Evolutionary conservation across 2,888 invertebrate genomes (phyloP), one percentile per base, ranked within the genome.

Genomic region (Drosophila phalerata): DNA sequence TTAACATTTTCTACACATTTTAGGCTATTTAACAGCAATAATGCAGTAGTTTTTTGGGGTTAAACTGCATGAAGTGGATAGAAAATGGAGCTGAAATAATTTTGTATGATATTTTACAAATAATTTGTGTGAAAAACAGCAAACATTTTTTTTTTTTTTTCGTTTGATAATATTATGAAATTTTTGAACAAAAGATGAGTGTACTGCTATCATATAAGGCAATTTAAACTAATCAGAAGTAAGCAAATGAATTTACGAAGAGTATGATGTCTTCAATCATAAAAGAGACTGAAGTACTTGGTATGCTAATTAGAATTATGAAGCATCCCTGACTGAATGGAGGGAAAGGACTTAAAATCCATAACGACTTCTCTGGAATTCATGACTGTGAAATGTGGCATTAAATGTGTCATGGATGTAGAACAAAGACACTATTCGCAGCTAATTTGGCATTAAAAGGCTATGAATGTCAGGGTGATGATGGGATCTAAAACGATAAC

Each of bases 371-470:
- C n/a, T 34, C n/a, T 37, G 17, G 30, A 38, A 49, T 47, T 60
- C 22, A 60, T 34, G 49, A 73, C 78, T 32, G 34, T 58, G 74
- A 57, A 64, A 55, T 30, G 53, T 60, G 43, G 43, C 56, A 38
- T 67, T 38, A 70, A 74, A 52, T 58, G 64, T 17, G 63, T 55
- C 57, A 57, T 43, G 55, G n/a, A 15, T 30, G 55, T 67, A 69
- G 77, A 69, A 83, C 63, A 73, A 68, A 63, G 83, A 58, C 62
- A 80, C 79, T 79, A 80, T 80, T 77, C 62, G 57, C 69, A 73
- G 79, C 79, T 83, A 80, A 80, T 80, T 80, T 73, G 48, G 61
- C 77, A 80, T 80, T 83, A 77, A 83, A 80, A 83, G 69, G 65
- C 67, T 57, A 64, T 79, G 80, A 82, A 83, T 69, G 68, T 30